phyloP scores from a whole-genome alignment of 2,888 invertebrate genomes.

The Hydrotaea diabolus region DNA sequence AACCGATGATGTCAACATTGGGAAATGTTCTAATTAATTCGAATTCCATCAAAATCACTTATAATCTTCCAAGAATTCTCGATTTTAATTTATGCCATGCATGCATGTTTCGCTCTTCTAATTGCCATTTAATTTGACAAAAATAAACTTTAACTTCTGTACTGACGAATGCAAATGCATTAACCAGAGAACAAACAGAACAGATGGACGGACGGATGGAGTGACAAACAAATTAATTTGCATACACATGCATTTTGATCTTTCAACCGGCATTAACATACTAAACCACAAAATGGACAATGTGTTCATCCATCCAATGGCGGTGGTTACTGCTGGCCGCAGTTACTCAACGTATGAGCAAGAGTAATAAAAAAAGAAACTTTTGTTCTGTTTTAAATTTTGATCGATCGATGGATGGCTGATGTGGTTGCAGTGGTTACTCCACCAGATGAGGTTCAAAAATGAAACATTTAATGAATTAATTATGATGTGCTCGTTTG shows the following conservation, averaged over 20 bases:
- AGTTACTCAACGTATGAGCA: too few species aligned
- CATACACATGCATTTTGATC: conserved; percentile 28
- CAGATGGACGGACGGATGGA: neutral
- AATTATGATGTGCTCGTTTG: conserved; percentile 48
- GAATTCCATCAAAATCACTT: conserved; percentile 12
- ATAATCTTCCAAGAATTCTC: neutral
- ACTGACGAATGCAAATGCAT: neutral
- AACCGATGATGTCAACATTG: conserved; percentile 19
- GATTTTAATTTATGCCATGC: neutral
- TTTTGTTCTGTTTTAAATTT: conserved; percentile 2
- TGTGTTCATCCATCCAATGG: too few species aligned
- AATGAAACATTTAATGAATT: conserved; percentile 57
- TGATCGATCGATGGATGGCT: conserved; percentile 23
- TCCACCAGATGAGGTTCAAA: conserved; percentile 44
- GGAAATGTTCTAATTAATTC: neutral
- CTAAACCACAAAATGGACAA: neutral
- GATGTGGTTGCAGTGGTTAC: neutral
- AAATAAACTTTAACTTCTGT: conserved; percentile 24
- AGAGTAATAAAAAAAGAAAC: neutral
- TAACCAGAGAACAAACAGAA: neutral
- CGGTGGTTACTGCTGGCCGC: neutral
- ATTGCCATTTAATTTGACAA: neutral
- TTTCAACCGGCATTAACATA: conserved; percentile 1
- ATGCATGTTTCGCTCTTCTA: neutral
- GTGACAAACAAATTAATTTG: conserved; percentile 5